These are phyloP conservation scores for Danio aesculapii DNA, from an alignment of 2,797 vertebrate species.

Conservation along the genomic window DNA sequence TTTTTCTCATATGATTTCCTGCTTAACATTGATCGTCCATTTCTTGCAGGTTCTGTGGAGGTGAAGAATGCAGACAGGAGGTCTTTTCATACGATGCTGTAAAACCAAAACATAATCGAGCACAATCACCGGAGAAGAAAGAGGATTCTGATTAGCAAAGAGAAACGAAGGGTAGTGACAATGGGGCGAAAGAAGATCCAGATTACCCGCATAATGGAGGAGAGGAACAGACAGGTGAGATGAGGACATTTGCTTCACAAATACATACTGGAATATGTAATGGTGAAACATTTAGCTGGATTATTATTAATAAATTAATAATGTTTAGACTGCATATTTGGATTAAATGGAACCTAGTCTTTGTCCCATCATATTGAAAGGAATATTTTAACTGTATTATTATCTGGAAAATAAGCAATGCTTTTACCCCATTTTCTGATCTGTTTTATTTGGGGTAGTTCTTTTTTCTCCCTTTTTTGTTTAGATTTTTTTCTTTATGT, in stretches of 20 bases:
- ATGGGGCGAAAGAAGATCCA: slow-evolving; percentile 99
- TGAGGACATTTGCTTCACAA: background rate
- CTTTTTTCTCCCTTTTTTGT: no score
- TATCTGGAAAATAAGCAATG: no score
- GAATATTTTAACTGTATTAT: no score
- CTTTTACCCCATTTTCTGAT: no score
- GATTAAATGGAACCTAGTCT: no score
- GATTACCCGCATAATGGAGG: slow-evolving; percentile 95
- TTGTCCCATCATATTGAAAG: no score
- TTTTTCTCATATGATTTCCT: background rate
- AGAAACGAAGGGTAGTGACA: slow-evolving; percentile 72
- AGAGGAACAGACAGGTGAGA: slow-evolving; percentile 96
- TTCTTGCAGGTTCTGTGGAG: slow-evolving; percentile 33
- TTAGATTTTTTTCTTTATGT: no score
- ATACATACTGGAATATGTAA: background rate
- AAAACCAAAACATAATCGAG: slow-evolving; percentile 11
- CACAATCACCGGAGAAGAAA: slow-evolving; percentile 2
- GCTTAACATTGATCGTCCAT: slow-evolving; percentile 54
- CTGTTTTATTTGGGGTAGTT: no score
- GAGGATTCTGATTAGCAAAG: slow-evolving; percentile 65
- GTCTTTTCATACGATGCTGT: slow-evolving; percentile 26
- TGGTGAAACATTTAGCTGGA: background rate
- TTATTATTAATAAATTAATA: no score
- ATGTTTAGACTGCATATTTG: no score
- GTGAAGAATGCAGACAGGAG: slow-evolving; percentile 32